Evolutionary conservation across 1,140 invertebrate species (phyloP).

Genomic region (Nasonia vitripennis): DNA sequence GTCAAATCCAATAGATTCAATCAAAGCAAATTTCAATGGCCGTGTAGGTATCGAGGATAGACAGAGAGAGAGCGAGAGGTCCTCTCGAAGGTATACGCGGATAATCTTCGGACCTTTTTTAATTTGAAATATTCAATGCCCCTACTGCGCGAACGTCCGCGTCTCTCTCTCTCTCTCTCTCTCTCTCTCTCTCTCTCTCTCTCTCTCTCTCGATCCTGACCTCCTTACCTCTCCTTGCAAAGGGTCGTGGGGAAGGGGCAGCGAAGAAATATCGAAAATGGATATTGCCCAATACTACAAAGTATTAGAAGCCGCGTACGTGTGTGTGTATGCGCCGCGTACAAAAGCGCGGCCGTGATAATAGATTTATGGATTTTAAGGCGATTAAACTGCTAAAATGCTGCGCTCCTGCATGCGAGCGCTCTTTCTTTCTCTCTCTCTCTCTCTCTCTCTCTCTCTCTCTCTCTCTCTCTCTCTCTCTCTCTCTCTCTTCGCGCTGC

Average conservation of each 20-base stretch:
- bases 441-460: background rate
- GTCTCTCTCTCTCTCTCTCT: background rate
- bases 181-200: no score
- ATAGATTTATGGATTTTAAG: constrained; percentile 44
- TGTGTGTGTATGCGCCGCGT: background rate
- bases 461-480: background rate
- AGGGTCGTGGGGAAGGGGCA: background rate
- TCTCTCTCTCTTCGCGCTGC: background rate
- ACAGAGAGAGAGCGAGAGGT: background rate
- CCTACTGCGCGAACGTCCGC: background rate
- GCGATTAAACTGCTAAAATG: constrained; percentile 35
- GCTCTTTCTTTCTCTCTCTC: background rate
- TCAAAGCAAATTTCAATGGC: constrained; percentile 22
- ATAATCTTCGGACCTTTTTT: constrained; percentile 41
- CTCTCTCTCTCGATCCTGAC: constrained; percentile 16
- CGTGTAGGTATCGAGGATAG: background rate
- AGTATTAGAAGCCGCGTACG: constrained; percentile 31
- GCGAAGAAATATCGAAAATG: constrained; percentile 51
- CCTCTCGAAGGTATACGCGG: background rate
- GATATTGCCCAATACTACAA: constrained; percentile 51
- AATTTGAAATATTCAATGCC: constrained; percentile 51
- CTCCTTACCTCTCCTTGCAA: constrained; percentile 29
- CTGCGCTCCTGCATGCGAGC: background rate
- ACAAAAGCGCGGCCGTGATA: constrained; percentile 25
- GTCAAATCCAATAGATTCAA: constrained; percentile 20